These are phyloP conservation scores for Hyaena hyaena DNA, from an alignment of 2,113 vertebrate species.

Conservation along the genomic window DNA sequence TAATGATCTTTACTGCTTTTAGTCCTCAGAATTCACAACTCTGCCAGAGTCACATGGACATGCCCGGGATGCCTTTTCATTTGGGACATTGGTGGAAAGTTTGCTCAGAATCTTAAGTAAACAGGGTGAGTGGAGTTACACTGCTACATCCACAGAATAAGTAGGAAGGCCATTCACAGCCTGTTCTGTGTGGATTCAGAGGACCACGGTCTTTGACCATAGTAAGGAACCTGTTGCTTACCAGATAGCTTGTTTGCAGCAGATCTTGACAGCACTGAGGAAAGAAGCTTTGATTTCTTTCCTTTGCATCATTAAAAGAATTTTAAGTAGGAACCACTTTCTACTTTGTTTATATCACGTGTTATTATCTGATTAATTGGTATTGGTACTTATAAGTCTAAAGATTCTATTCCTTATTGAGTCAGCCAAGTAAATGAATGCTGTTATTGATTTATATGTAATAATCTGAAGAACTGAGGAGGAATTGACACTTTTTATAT, in stretches of 20 bases:
- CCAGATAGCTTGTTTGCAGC: neutral
- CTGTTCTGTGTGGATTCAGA: neutral
- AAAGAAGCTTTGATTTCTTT: neutral
- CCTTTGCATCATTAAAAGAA: neutral
- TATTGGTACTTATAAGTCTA: neutral
- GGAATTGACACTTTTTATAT: neutral
- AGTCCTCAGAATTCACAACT: conserved; percentile 92
- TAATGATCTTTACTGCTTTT: conserved; percentile 61
- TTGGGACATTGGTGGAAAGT: conserved; percentile 92
- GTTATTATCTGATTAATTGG: neutral
- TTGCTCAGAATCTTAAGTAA: conserved; percentile 89
- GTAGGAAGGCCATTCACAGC: neutral
- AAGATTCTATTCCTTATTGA: neutral
- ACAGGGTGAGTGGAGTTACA: conserved; percentile 88
- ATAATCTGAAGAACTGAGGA: neutral
- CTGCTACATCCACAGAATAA: neutral
- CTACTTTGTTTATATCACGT: neutral
- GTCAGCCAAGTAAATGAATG: neutral
- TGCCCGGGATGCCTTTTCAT: conserved; percentile 94
- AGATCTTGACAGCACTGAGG: neutral
- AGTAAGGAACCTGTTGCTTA: neutral
- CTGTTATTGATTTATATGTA: neutral
- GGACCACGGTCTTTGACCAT: neutral
- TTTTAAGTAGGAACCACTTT: neutral
- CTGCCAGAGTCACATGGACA: conserved; percentile 91